These are phyloP conservation scores for Upupa epops DNA, from an alignment of 2,113 vertebrate species.

Conservation along the genomic window DNA sequence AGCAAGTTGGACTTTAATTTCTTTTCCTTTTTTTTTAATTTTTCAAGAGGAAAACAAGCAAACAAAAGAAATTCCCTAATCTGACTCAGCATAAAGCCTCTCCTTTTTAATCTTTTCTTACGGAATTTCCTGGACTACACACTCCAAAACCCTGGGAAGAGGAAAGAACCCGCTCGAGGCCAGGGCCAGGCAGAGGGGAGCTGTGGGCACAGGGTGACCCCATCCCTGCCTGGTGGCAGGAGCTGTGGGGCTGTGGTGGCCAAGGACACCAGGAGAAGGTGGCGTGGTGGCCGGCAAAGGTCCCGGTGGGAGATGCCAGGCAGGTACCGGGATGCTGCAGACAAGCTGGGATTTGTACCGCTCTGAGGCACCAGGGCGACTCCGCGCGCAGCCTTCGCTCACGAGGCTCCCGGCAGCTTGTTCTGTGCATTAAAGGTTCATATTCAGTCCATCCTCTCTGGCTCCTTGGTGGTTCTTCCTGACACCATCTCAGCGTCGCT, in stretches of 20 bases:
- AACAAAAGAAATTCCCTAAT: constrained; percentile 54
- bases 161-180: neutral
- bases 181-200: neutral
- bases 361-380: constrained; percentile 12
- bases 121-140: constrained; percentile 61
- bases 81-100: constrained; percentile 66
- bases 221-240: neutral
- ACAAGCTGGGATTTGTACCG: neutral
- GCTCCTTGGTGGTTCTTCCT: constrained; percentile 66
- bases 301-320: neutral
- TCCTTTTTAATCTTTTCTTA: constrained; percentile 77
- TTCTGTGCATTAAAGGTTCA: constrained; percentile 80
- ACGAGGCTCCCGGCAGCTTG: constrained; percentile 64
- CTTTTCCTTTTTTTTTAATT: constrained; percentile 52
- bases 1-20: constrained; percentile 52
- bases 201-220: neutral
- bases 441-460: constrained; percentile 65
- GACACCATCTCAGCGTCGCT: fast-evolving
- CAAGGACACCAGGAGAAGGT: neutral
- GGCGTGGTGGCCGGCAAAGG: neutral
- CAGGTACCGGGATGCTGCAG: neutral
- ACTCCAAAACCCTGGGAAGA: constrained; percentile 36
- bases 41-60: constrained; percentile 26
- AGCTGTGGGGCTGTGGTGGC: neutral
- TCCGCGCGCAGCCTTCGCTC: constrained; percentile 32